Base-by-base conservation (phyloP, 92 coral and sea anemone species). In the Plumapathes pennacea region DNA sequence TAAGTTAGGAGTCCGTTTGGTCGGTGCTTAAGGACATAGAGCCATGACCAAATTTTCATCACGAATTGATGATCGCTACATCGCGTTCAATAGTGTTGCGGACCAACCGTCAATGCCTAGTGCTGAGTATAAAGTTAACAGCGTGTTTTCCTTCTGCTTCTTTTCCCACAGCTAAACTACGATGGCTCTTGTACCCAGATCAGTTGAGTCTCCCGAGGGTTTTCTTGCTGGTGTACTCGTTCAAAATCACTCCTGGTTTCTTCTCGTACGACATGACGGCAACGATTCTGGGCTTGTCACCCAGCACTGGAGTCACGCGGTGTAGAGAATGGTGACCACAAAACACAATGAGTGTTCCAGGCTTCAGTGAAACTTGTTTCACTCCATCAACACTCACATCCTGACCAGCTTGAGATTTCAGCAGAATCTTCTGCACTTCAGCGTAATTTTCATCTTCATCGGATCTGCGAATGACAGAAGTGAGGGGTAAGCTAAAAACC, bases 221-320 rank as follows among this genome's bases (percentile, higher is more conserved):
- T 32, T 76, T 76, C 84, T 57, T 46, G 40, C 61, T 68, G 2
- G 84, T 76, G 67, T 76, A 76, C 20, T 76, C 83, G 59, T 76
- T 76, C 5, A 76, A 57, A 28, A 41, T 32, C 1, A 77, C 77
- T 10, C 42, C 38, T 0, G 84, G 77, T 28, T 59, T 49, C 25
- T 32, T 32, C 10, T 77, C 84, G 54, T 68, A 77, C 27, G 84
- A 77, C 14, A 77, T 52, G 31, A 67, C 84, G 12, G 84, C 71
- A 21, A 59, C 52, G 53, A 67, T 37, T 41, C 84, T 39, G 4
- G 77, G 41, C 48, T 31, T 50, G 1, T 19, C 26, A 19, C 77
- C 84, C 21, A 38, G 25, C 0, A 76, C 23, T 2, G 69, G 54
- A 10, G 76, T 67, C 29, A 76, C 83, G 34, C 83, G 61, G 62